Percentiles rank a stretch among this genome's conserved stretches.
Conservation (phyloP, 2,113 vertebrate species). For the Plecotus auritus region DNA sequence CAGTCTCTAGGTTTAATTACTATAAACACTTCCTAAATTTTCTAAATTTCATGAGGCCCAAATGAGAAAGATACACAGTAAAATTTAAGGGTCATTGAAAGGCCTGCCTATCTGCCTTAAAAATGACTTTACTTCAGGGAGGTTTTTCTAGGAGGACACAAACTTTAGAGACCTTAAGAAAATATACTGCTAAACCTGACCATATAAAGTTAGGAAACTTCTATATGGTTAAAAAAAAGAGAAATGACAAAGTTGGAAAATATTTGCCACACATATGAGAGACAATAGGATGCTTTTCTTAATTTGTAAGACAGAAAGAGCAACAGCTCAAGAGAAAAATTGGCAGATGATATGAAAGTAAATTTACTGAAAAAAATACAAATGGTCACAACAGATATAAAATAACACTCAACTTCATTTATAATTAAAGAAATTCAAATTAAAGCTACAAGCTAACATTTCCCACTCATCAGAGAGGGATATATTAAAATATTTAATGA, state of each 20-base stretch:
- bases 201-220: not conserved
- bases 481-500: not conserved
- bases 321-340: not conserved
- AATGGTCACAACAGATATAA: not conserved
- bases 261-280: not conserved
- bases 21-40: not conserved
- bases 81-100: not conserved
- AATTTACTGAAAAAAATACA: not conserved
- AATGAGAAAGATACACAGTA: not conserved
- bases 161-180: not conserved
- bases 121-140: not conserved
- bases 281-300: not conserved
- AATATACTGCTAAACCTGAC: conserved; percentile 1
- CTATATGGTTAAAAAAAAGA: not conserved
- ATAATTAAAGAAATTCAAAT: conserved; percentile 7
- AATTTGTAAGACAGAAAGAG: not conserved
- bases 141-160: not conserved
- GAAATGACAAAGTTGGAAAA: not conserved
- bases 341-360: not conserved
- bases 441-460: not conserved
- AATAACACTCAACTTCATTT: not conserved
- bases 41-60: not conserved
- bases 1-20: not conserved
- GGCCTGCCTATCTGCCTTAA: not conserved
- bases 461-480: not conserved